Percentiles rank a stretch among this genome's conserved stretches.
Evolutionary conservation across 2,888 invertebrate genomes (phyloP).

Genomic region (Heliothis peltigera): DNA sequence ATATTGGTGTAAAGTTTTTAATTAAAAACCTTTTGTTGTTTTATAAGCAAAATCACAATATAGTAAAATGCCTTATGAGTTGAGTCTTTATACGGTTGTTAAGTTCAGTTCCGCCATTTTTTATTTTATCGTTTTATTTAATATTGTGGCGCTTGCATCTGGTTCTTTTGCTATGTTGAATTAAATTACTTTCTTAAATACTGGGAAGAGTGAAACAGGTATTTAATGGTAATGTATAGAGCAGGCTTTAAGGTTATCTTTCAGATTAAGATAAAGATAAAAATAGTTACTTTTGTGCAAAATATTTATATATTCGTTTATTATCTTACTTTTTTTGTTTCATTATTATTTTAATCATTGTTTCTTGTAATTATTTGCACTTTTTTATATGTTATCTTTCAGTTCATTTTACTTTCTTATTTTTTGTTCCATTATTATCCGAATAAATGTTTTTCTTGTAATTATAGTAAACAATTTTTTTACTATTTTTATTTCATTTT

Average conservation of each 20-base stretch:
- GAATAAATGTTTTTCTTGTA: no score
- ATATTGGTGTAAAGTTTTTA: background rate
- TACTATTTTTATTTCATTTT: no score
- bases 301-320: background rate
- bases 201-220: conserved; percentile 13
- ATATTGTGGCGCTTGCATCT: conserved; percentile 15
- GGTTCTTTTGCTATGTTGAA: conserved; percentile 16
- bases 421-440: no score
- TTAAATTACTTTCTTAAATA: conserved; percentile 44
- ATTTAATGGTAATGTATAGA: conserved; percentile 34
- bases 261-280: conserved; percentile 38
- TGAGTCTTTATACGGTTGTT: background rate
- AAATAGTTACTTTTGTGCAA: conserved; percentile 14
- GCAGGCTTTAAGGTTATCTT: conserved; percentile 29
- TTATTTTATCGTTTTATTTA: conserved; percentile 1
- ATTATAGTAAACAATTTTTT: no score
- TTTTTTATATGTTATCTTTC: no score
- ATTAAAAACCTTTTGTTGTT: background rate
- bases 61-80: background rate
- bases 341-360: background rate
- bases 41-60: background rate
- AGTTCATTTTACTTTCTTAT: no score
- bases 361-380: no score
- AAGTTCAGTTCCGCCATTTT: background rate
- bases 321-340: background rate